Evolutionary conservation across 2,797 vertebrate genomes (phyloP).

Genomic region (Syngnathus acus): DNA sequence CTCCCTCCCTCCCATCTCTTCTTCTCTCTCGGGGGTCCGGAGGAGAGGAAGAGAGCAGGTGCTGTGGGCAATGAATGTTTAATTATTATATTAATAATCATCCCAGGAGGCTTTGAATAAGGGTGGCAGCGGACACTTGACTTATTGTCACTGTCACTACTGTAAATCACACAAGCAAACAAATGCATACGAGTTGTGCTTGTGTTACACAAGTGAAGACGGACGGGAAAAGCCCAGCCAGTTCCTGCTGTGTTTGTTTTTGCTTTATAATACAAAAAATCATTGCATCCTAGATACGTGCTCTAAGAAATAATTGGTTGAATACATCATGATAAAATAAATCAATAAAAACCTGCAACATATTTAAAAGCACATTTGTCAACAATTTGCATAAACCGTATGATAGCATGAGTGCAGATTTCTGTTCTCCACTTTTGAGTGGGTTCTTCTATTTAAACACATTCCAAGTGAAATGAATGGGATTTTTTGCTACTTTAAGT

Average conservation of each 20-base stretch:
- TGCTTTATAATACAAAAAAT: slow-evolving; percentile 4
- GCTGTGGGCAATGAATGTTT: slow-evolving; percentile 85
- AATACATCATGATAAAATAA: too few species aligned
- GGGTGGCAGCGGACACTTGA: slow-evolving; percentile 36
- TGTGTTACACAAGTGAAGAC: slow-evolving; percentile 43
- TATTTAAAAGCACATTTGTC: background rate
- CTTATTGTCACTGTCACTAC: slow-evolving; percentile 50
- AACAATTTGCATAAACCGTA: background rate
- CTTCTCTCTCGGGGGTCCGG: slow-evolving; percentile 36
- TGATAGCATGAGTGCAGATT: too few species aligned
- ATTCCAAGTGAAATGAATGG: too few species aligned
- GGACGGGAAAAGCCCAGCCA: slow-evolving; percentile 13
- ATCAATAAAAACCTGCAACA: background rate
- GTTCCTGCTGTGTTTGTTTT: slow-evolving; percentile 29
- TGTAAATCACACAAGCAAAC: slow-evolving; percentile 20
- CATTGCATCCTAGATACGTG: background rate
- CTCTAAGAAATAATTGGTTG: background rate
- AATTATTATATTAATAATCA: slow-evolving; percentile 90
- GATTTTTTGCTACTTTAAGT: too few species aligned
- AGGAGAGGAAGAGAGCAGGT: slow-evolving; percentile 76
- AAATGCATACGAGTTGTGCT: slow-evolving; percentile 8
- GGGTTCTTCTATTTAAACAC: too few species aligned
- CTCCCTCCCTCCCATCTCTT: slow-evolving; percentile 33
- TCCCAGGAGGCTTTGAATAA: slow-evolving; percentile 65
- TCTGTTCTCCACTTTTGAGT: too few species aligned